Evolutionary conservation across 2,797 vertebrate species (phyloP).

Genomic region (Trachurus trachurus): DNA sequence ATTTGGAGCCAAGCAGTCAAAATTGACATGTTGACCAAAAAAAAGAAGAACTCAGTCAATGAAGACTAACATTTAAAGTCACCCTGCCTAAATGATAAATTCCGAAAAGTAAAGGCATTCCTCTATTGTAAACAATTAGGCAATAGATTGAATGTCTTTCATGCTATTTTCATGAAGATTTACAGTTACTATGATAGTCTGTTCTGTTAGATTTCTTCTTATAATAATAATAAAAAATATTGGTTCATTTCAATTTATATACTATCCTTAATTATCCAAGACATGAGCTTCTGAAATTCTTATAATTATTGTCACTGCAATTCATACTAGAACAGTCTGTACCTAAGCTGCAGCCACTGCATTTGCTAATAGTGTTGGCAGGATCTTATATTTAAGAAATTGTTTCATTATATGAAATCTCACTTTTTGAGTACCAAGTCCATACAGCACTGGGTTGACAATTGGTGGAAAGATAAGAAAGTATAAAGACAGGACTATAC

Average conservation of each 20-base stretch:
- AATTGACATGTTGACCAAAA: not conserved
- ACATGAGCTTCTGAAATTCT: not conserved
- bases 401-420: conserved; percentile 59
- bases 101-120: too few relatives aligned
- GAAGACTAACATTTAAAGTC: not conserved
- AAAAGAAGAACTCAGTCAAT: not conserved
- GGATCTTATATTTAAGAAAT: conserved; percentile 41
- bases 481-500: conserved; percentile 70
- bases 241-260: not conserved
- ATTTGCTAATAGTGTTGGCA: conserved; percentile 19
- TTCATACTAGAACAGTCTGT: not conserved
- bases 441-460: conserved; percentile 74
- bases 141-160: not conserved
- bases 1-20: not conserved
- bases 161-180: not conserved
- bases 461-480: conserved; percentile 64
- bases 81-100: too few relatives aligned
- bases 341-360: not conserved
- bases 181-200: not conserved
- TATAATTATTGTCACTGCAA: not conserved
- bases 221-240: too few relatives aligned
- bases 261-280: not conserved
- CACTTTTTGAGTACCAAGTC: conserved; percentile 62
- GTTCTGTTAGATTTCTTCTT: too few relatives aligned
- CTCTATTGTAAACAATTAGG: not conserved